These are phyloP conservation scores for Procambarus virginalis DNA, from an alignment of 1,140 invertebrate genomes.

Conservation along the genomic window DNA sequence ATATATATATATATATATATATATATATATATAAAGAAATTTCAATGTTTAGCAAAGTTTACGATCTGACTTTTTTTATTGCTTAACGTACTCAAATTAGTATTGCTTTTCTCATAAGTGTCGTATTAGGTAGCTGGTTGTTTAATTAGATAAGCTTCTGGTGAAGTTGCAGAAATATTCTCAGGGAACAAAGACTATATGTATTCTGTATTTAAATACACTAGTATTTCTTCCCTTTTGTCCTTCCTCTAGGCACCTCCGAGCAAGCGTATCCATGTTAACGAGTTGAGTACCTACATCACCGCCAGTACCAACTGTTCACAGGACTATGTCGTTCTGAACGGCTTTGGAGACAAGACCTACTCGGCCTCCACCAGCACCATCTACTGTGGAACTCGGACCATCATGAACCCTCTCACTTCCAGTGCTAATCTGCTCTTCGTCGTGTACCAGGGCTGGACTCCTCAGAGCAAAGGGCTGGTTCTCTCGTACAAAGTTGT, in stretches of 20 bases:
- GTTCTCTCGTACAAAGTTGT: conserved; percentile 14
- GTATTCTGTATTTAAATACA: too few relatives aligned
- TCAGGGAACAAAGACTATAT: too few relatives aligned
- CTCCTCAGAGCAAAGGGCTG: conserved; percentile 18
- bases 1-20: too few relatives aligned
- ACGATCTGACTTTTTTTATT: too few relatives aligned
- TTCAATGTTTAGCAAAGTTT: too few relatives aligned
- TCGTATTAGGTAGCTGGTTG: too few relatives aligned
- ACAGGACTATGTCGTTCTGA: conserved; percentile 12
- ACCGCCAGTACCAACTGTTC: conserved; percentile 1
- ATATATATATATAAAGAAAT: too few relatives aligned
- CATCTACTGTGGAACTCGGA: conserved; percentile 13
- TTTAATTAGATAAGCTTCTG: too few relatives aligned
- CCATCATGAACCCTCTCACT: background rate
- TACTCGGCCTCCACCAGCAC: conserved; percentile 22
- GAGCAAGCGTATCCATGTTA: conserved; percentile 7
- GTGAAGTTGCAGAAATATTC: too few relatives aligned
- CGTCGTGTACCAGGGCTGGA: conserved; percentile 15
- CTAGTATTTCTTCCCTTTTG: too few relatives aligned
- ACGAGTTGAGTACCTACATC: background rate
- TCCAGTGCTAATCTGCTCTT: background rate
- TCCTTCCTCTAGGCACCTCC: background rate
- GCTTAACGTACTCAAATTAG: too few relatives aligned
- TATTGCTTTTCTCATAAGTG: too few relatives aligned
- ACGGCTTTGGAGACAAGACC: conserved; percentile 13